Evolutionary conservation across 2,113 vertebrate species (phyloP).

Genomic region (Poeciliopsis prolifica): DNA sequence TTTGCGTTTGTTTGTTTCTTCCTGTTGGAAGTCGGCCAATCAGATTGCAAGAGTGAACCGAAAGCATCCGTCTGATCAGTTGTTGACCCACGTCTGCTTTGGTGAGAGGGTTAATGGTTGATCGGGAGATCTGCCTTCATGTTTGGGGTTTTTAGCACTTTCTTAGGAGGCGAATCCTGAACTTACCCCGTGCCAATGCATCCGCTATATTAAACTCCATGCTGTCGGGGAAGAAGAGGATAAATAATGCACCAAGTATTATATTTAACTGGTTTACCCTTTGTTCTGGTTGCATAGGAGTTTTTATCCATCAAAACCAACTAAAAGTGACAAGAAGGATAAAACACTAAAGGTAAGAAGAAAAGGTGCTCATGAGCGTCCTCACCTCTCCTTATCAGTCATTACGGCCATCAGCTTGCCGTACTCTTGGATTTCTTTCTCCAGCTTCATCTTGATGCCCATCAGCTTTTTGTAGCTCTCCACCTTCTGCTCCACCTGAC

Average conservation of each 20-base stretch:
- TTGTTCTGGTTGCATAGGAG: background rate
- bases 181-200: slow-evolving; percentile 67
- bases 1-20: background rate
- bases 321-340: background rate
- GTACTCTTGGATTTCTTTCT: slow-evolving; percentile 78
- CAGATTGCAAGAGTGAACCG: background rate
- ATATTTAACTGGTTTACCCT: background rate
- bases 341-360: background rate
- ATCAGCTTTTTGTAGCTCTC: slow-evolving; percentile 76
- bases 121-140: background rate
- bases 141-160: background rate
- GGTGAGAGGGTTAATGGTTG: background rate
- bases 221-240: slow-evolving; percentile 70
- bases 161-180: background rate
- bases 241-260: slow-evolving; percentile 5
- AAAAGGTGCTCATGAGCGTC: background rate
- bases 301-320: background rate
- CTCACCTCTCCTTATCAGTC: slow-evolving; percentile 39
- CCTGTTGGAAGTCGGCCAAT: slow-evolving; percentile 1
- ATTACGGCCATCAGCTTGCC: slow-evolving; percentile 61
- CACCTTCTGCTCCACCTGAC: slow-evolving; percentile 70
- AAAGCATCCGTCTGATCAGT: background rate
- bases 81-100: background rate
- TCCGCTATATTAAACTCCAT: slow-evolving; percentile 70
- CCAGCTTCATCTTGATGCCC: slow-evolving; percentile 81